These are phyloP conservation scores for Chromis chromis DNA, from an alignment of 2,797 vertebrate species.

Conservation along the genomic window DNA sequence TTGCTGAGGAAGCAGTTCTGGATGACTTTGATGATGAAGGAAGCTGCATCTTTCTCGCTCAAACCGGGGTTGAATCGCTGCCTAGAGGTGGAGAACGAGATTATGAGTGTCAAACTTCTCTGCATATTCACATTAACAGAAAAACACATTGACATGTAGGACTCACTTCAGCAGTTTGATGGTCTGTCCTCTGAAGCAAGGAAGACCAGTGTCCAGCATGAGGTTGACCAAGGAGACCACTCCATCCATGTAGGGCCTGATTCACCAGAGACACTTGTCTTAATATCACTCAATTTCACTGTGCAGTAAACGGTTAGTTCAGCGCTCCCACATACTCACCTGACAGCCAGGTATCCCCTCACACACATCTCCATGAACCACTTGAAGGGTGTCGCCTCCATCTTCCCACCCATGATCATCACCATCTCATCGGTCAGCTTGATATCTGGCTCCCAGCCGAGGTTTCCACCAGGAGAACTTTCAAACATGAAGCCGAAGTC, in stretches of 20 bases:
- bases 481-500: slow-evolving; percentile 99
- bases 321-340: slow-evolving; percentile 78
- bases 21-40: slow-evolving; percentile 96
- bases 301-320: not conserved
- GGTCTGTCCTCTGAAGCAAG: slow-evolving; percentile 97
- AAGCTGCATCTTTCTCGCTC: slow-evolving; percentile 95
- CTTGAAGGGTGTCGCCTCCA: slow-evolving; percentile 97
- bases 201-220: slow-evolving; percentile 96
- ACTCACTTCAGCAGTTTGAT: slow-evolving; percentile 97
- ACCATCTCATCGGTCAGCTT: slow-evolving; percentile 99
- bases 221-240: slow-evolving; percentile 95
- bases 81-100: slow-evolving; percentile 68
- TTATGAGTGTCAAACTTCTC: not conserved
- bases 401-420: slow-evolving; percentile 99
- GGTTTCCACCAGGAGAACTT: slow-evolving; percentile 96
- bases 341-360: slow-evolving; percentile 93
- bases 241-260: slow-evolving; percentile 96
- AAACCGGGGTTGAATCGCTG: slow-evolving; percentile 95
- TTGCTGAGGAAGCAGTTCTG: slow-evolving; percentile 99
- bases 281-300: not conserved
- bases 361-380: slow-evolving; percentile 99
- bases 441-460: slow-evolving; percentile 99
- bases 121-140: not conserved
- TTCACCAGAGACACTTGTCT: slow-evolving; percentile 13
- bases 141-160: not conserved